Base-by-base conservation (phyloP, 2,888 invertebrate genomes). In the Amiota mariae region DNA sequence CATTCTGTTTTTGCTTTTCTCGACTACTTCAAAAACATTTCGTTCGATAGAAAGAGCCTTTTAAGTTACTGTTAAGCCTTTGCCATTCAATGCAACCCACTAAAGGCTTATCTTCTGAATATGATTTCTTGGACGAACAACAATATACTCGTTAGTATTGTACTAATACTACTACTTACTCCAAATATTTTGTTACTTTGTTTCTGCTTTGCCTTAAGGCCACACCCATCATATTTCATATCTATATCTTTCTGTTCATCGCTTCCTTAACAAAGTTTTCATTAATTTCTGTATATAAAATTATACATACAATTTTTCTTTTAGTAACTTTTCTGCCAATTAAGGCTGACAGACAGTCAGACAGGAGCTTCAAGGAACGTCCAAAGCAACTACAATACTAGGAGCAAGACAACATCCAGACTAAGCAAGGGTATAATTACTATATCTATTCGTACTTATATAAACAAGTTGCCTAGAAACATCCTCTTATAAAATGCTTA, bases 261-360 rank as follows among this genome's bases (percentile, higher is more conserved):
- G 70, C 72, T 76, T 36, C 36, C 36, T 73, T 74, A 70, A 71
- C 57, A 80, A 78, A 84, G 80, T 85, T 82, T 84, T 79, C 80
- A 75, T 49, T 81, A 79, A 85, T 84, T 84, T 74, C 66, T 66
- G 75, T 71, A 75, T 78, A 82, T 80, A 84, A 83, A 82, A 82
- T 84, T 84, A 82, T n/a, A n/a, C 54, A 15, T 9, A 54, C 82
- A 85, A 85, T 85, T 83, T 85, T 84, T 82, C 80, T 84, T 85
- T 75, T 72, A 15, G 68, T 49, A 81, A 85, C 72, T 81, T 85
- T 84, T 67, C 71, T 76, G 78, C 81, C 81, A 82, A 84, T 85
- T 82, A 83, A 79, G 79, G 75, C 78, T 75, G 75, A 76, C 24
- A 36, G 61, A 11, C 1, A 61, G 56, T 15, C 56, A 56, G 56